Conservation (phyloP, 2,113 vertebrate genomes). For the Hydrolagus affinis region DNA sequence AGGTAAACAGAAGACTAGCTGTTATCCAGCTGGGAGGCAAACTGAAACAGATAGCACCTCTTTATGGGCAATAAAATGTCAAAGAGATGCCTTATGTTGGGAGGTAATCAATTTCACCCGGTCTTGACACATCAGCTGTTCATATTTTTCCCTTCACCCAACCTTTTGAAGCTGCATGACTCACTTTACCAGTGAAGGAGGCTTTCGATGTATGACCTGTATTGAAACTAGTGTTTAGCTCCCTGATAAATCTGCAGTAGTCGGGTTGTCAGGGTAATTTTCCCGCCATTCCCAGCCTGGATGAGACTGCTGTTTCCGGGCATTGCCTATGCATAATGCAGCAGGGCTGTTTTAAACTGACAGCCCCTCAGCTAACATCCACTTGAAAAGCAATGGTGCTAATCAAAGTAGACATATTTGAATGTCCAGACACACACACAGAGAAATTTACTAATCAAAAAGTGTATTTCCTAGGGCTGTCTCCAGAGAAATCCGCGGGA, state of each 20-base stretch:
- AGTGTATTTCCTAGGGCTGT: conserved; percentile 98
- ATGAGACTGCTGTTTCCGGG: conserved; percentile 74
- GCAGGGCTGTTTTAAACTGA: conserved; percentile 85
- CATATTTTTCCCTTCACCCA: conserved; percentile 31
- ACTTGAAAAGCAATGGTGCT: conserved; percentile 84
- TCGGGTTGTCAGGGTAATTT: conserved; percentile 68
- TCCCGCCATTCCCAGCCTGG: conserved; percentile 77
- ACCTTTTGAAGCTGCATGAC: conserved; percentile 29
- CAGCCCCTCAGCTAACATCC: conserved; percentile 83
- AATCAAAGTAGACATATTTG: conserved; percentile 96
- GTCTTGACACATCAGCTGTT: conserved; percentile 56
- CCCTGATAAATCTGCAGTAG: conserved; percentile 47
- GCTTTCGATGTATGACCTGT: conserved; percentile 41
- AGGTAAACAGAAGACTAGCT: conserved; percentile 68
- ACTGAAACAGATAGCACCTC: conserved; percentile 42
- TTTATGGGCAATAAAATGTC: conserved; percentile 29
- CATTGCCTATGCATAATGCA: conserved; percentile 96
- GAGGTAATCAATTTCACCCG: conserved; percentile 56
- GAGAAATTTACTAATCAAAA: conserved; percentile 99
- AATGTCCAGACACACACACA: conserved; percentile 88
- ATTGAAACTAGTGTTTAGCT: conserved; percentile 47
- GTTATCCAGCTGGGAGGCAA: conserved; percentile 51
- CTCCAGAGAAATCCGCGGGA: conserved; percentile 95
- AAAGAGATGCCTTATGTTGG: conserved; percentile 35
- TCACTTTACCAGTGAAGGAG: conserved; percentile 14